A percentile compares a stretch with the other conserved stretches of the same genome.
Evolutionary conservation across 2,888 invertebrate genomes (phyloP).

Genomic region (Pedicia rivosa): DNA sequence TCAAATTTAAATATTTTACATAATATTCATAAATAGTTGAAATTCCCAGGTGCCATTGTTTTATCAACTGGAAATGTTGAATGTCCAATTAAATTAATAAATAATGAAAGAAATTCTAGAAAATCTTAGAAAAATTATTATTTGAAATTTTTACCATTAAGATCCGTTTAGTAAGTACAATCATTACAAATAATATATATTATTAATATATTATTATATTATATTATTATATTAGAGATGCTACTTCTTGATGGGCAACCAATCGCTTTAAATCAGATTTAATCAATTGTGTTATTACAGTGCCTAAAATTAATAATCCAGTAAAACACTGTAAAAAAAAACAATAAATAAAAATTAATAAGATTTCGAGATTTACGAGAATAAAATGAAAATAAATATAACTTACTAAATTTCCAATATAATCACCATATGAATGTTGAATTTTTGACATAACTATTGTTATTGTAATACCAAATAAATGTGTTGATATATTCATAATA

Average conservation of each 20-base stretch:
- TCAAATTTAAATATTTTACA: too few species aligned
- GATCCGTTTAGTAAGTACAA: too few species aligned
- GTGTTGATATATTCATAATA: conserved; percentile 32
- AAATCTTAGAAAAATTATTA: too few species aligned
- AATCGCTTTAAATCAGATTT: neutral
- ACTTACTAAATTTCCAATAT: conserved; percentile 4
- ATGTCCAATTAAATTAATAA: too few species aligned
- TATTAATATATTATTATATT: too few species aligned
- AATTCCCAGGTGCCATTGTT: too few species aligned
- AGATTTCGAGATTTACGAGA: neutral
- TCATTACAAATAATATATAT: too few species aligned
- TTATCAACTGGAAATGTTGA: too few species aligned
- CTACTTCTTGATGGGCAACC: conserved; percentile 5
- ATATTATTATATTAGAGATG: too few species aligned
- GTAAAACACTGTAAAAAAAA: neutral
- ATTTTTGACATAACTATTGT: conserved; percentile 5
- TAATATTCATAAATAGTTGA: too few species aligned
- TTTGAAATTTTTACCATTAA: too few species aligned
- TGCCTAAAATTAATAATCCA: conserved; percentile 3
- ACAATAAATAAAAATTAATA: neutral
- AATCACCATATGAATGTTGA: neutral
- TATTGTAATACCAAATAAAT: conserved; percentile 7
- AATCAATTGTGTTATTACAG: neutral
- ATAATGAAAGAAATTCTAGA: too few species aligned
- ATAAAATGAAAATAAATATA: neutral